A percentile compares a stretch with the other conserved stretches of the same genome.
These are phyloP conservation scores for Hyperopisus bebe DNA, from an alignment of 2,113 vertebrate species.

Conservation along the genomic window DNA sequence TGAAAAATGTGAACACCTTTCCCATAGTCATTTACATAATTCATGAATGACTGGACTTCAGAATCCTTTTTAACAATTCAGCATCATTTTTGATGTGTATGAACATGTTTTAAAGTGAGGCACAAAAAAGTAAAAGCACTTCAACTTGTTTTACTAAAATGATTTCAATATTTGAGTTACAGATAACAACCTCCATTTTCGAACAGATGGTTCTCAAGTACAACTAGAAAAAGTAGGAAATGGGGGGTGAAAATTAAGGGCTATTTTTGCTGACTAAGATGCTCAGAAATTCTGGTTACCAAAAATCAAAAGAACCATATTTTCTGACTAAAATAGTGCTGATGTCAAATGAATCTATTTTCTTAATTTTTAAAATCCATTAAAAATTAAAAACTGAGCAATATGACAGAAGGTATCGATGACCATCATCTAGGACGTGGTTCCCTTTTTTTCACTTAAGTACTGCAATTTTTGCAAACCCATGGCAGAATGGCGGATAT, in stretches of 20 bases:
- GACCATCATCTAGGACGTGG: neutral
- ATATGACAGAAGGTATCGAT: neutral
- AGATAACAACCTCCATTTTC: constrained; percentile 37
- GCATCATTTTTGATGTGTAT: constrained; percentile 31
- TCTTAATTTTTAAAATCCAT: neutral
- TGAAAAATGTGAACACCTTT: neutral
- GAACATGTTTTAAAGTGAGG: constrained; percentile 20
- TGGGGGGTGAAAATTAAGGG: constrained; percentile 26
- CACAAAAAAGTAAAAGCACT: constrained; percentile 26
- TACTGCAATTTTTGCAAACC: neutral
- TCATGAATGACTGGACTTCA: constrained; percentile 40
- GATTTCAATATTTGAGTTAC: constrained; percentile 26
- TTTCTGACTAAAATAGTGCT: neutral
- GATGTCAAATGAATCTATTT: neutral
- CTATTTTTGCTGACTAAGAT: constrained; percentile 31
- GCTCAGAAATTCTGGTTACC: neutral
- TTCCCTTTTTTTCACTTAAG: neutral
- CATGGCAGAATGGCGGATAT: neutral
- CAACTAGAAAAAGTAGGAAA: constrained; percentile 27
- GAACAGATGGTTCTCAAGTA: constrained; percentile 38
- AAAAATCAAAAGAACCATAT: neutral
- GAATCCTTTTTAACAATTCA: constrained; percentile 25
- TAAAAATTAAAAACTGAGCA: neutral
- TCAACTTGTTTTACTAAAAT: constrained; percentile 27
- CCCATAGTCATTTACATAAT: constrained; percentile 32